Base-by-base conservation (phyloP, 1,140 invertebrate species). In the Papilio machaon region DNA sequence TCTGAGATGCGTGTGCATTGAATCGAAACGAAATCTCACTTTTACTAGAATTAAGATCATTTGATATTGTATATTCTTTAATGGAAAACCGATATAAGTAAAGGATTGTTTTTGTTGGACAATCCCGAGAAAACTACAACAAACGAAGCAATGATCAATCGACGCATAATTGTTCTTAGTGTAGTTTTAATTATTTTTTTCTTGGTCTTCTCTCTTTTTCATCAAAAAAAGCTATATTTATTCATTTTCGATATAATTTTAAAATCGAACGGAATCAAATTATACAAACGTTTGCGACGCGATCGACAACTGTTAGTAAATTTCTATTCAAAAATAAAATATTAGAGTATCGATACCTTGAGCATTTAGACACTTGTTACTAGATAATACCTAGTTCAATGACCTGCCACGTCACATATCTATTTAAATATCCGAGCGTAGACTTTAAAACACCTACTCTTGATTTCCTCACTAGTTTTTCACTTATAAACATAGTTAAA, bases 371-470 rank as follows among this genome's bases (percentile, higher is more conserved):
- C 47, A 30, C 49, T 19, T 75, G 7, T 75, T 75, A 75, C n/a
- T 52, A 19, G 46, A 76, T 35, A 54, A 30, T 19, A 76, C n/a
- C 43, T 11, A 23, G 74, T 76, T 76, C 74, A 54, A 15, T 76
- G 74, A 76, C 74, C 74, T 54, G 6, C 23, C 15, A 17, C 49
- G 47, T 76, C 74, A 30, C 23, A 23, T 47, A 30, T 76, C 74
- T 76, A 76, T 76, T 76, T 76, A 76, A 23, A 76, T 19, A 47
- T 76, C 15, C 23, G 23, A n/a, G 11, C 46, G 47, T 19, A 76
- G 49, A 52, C 23, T 47, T 30, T 47, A 49, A 74, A 52, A 76
- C 74, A 52, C 74, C 74, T 46, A 54, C 74, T 52, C 74, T 30
- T 35, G 11, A 23, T 52, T 76, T 76, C 74, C 64, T 70, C 30